Evolutionary conservation across 1,140 invertebrate genomes (phyloP), one percentile per base, ranked within the genome.

Genomic region (Mya arenaria): DNA sequence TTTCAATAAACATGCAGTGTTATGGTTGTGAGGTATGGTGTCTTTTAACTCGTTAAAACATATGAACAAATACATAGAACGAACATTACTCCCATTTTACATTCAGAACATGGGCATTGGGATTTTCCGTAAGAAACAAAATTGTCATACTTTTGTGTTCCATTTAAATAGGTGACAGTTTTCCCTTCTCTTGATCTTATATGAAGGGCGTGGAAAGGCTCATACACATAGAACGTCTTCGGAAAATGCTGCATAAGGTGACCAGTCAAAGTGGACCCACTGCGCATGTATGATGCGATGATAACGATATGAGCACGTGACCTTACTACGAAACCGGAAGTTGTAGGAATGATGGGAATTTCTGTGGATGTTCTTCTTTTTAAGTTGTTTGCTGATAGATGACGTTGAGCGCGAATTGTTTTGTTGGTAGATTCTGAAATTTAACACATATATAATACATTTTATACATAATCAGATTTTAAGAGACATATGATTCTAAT

Each of bases 181-280:
- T 32, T 23, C 15, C 52, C 34, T 15, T 34, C 17, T 44, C 52
- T 4, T 34, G 56, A 41, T 48, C 74, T 32, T 17, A 63, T 10
- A 36, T 30, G 44, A 4, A 83, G 39, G 1, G 65, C 69, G 30
- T 83, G 82, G 5, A 89, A 62, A 19, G 88, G 88, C 55, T 89
- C 88, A 55, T 75, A 89, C 34, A 88, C 65, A 36, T 88, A 88
- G 30, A 88, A 84, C 5, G 83, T 75, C 28, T 84, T 80, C 0
- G 83, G 82, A 56, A 81, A 78, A 28, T 83, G 84, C 71, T 89
- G 87, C 52, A 86, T 34, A 4, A 89, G 82, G 39, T 89, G 86
- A 1, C 68, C 88, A 32, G 84, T 85, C 13, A 89, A 66, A 4
- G 88, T 86, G 0, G 88, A 89, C 3, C 86, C 88, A 84, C 88